Percentiles rank a stretch among this genome's conserved stretches.
phyloP scores from a whole-genome alignment of 2,888 invertebrate genomes.

The Homarus gammarus region DNA sequence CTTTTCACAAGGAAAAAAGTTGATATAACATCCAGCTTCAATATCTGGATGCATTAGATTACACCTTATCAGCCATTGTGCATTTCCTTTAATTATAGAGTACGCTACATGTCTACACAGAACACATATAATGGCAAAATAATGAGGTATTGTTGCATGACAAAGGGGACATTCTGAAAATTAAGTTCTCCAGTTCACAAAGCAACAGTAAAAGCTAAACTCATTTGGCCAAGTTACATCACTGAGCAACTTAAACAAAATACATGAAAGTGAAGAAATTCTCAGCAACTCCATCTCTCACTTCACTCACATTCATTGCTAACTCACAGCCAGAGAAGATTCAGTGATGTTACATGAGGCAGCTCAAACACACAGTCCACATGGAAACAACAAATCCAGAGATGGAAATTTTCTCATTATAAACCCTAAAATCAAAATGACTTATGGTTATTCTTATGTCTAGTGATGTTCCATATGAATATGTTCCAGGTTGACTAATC shows the following conservation, averaged over 20 bases:
- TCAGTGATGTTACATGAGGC: constrained; percentile 39
- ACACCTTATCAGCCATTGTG: constrained; percentile 46
- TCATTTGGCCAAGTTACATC: constrained; percentile 39
- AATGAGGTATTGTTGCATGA: constrained; percentile 56
- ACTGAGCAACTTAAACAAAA: constrained; percentile 46
- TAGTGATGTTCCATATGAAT: constrained; percentile 28
- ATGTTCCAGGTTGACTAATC: constrained; percentile 22
- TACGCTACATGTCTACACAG: constrained; percentile 48
- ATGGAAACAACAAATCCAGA: constrained; percentile 35
- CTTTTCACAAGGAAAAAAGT: constrained; percentile 28
- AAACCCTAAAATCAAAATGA: constrained; percentile 29
- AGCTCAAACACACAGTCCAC: constrained; percentile 31
- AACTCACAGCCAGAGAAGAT: constrained; percentile 51
- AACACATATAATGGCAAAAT: constrained; percentile 56
- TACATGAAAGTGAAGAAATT: constrained; percentile 38
- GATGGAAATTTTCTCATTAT: constrained; percentile 35
- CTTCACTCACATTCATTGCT: constrained; percentile 35
- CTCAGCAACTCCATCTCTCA: constrained; percentile 26
- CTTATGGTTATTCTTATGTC: constrained; percentile 35
- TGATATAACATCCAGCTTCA: constrained; percentile 34
- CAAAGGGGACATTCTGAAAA: constrained; percentile 42
- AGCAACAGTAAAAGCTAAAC: constrained; percentile 46
- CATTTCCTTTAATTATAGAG: constrained; percentile 38
- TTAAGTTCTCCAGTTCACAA: constrained; percentile 48
- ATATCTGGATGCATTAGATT: constrained; percentile 22